Base-by-base conservation (phyloP, 2,113 vertebrate species). In the Xyrauchen texanus region DNA sequence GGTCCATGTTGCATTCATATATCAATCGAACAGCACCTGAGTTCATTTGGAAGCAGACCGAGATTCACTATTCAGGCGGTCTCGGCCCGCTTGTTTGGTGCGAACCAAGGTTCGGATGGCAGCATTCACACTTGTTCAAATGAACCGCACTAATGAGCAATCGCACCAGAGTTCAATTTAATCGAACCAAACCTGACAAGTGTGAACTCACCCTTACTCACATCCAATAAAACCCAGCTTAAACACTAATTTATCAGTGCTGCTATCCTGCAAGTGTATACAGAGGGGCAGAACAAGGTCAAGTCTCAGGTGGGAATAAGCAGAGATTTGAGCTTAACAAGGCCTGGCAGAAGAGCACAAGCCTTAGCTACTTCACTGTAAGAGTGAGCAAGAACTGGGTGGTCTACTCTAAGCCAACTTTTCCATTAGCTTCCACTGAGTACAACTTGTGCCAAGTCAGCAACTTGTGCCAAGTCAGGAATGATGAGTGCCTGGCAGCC, bases 171-270 rank as follows among this genome's bases (percentile, higher is more conserved):
- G n/a, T n/a, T n/a, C n/a, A n/a, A n/a, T n/a, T n/a, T n/a, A n/a
- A n/a, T n/a, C n/a, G n/a, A n/a, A n/a, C n/a, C n/a, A n/a, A n/a
- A n/a, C n/a, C n/a, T n/a, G n/a, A n/a, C n/a, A n/a, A n/a, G n/a
- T n/a, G n/a, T n/a, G n/a, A n/a, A n/a, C n/a, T n/a, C n/a, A n/a
- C n/a, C n/a, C n/a, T n/a, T n/a, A 51, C 51, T 9, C 12, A 51
- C 7, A 21, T 53, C 8, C 61, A 45, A 52, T 45, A 65, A 55
- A 66, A 11, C 16, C 12, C 11, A 57, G 78, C 45, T 60, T 67
- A 80, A 80, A 73, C n/a, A 47, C 73, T 46, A 73, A 34, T 67
- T 65, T 46, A 46, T 51, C 47, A 10, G 34, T 64, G 13, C n/a
- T 15, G 13, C n/a, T 15, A 16, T 49, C 44, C n/a, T 74, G 44